Percentiles rank a stretch among this genome's conserved stretches.
Evolutionary conservation across 2,113 vertebrate species (phyloP).

Genomic region (Syrmaticus mikado): DNA sequence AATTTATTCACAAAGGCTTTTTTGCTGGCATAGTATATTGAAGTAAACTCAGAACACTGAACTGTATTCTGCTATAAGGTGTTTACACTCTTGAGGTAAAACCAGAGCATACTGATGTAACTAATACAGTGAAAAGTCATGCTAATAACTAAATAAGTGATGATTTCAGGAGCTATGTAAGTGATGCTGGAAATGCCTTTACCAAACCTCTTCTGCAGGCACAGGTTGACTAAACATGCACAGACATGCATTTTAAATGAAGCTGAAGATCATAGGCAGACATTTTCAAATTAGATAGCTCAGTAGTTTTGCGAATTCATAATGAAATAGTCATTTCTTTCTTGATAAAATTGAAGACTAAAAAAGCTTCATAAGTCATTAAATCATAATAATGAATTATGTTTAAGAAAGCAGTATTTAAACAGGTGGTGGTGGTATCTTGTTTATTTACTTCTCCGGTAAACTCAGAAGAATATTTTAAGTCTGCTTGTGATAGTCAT

Average conservation of each 20-base stretch:
- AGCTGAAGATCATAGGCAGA: background rate
- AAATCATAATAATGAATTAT: background rate
- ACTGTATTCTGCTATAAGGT: background rate
- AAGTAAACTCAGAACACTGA: background rate
- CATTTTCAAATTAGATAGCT: background rate
- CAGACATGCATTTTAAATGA: background rate
- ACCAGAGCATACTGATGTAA: background rate
- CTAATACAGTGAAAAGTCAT: background rate
- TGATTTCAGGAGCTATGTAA: background rate
- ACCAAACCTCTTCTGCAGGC: background rate
- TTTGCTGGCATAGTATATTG: background rate
- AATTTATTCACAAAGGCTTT: background rate
- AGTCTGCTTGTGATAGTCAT: background rate
- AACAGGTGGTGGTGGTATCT: background rate
- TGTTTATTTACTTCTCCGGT: background rate
- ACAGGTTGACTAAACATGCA: background rate
- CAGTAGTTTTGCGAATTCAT: background rate
- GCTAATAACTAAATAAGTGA: background rate
- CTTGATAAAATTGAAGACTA: background rate
- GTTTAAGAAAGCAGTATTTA: constrained; percentile 4
- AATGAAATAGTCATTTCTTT: background rate
- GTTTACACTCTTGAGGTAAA: background rate
- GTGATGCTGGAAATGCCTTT: background rate
- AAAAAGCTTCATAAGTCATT: background rate
- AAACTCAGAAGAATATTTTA: background rate